These are phyloP conservation scores for Aspidiotus destructor DNA, from an alignment of 2,888 invertebrate genomes.

Conservation along the genomic window DNA sequence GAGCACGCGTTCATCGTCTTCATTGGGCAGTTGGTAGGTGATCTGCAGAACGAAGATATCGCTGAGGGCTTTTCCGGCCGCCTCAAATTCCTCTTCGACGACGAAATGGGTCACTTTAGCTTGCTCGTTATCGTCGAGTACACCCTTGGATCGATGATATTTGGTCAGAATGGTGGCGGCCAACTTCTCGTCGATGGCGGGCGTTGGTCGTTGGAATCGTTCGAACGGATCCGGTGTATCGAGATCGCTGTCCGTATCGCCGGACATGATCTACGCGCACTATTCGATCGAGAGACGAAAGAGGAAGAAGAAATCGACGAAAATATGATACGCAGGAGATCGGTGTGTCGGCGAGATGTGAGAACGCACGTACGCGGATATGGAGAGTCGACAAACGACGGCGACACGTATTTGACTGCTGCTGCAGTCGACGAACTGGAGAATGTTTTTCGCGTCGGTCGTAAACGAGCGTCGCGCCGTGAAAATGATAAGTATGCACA, in stretches of 20 bases:
- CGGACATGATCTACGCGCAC: slow-evolving; percentile 15
- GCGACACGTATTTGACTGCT: background rate
- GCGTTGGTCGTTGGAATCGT: slow-evolving; percentile 26
- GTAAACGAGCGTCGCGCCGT: too few relatives aligned
- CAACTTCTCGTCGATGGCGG: slow-evolving; percentile 20
- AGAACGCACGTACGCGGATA: background rate
- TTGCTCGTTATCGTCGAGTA: slow-evolving; percentile 22
- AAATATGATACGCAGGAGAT: background rate
- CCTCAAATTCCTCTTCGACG: slow-evolving; percentile 37
- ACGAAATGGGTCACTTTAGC: slow-evolving; percentile 10
- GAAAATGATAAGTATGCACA: too few relatives aligned
- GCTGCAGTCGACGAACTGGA: too few relatives aligned
- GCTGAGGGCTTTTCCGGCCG: slow-evolving; percentile 64
- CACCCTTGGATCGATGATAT: slow-evolving; percentile 23
- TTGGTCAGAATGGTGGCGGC: slow-evolving; percentile 21
- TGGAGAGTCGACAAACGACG: slow-evolving; percentile 1
- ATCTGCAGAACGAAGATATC: slow-evolving; percentile 67
- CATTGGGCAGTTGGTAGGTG: slow-evolving; percentile 48
- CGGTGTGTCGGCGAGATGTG: background rate
- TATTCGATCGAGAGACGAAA: background rate
- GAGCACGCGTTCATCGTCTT: slow-evolving; percentile 40
- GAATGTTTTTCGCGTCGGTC: too few relatives aligned
- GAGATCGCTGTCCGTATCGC: slow-evolving; percentile 29
- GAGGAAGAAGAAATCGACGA: background rate
- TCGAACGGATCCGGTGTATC: slow-evolving; percentile 34